Base-by-base conservation (phyloP, 2,113 vertebrate genomes). In the Mormoops blainvillei region DNA sequence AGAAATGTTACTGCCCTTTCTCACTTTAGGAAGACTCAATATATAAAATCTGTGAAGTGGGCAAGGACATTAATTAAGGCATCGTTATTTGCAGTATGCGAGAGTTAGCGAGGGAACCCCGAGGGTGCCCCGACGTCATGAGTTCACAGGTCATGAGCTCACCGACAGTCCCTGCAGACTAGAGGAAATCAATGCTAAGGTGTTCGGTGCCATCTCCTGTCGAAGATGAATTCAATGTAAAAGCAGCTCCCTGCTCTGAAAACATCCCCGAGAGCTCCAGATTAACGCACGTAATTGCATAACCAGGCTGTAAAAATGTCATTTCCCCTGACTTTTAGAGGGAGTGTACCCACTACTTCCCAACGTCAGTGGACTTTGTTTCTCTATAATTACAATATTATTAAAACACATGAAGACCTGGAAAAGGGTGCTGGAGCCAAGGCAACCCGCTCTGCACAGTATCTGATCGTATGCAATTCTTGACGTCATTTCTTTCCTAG, bases 121-220 rank as follows among this genome's bases (percentile, higher is more conserved):
- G 1, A 70, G 26, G 22, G 50, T 15, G 12, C 38, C 36, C 48
- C 24, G 7, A 7, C 11, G 76, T n/a, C 0, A 0, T 28, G 20
- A 50, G 63, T 52, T 65, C 52, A 61, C 38, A 77, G 43, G 80
- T 36, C 38, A 41, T 3, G 20, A 68, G 68, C 33, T 61, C 48
- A 28, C 13, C 36, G 38, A 20, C 22, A 8, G n/a, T 74, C 63
- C 52, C n/a, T 1, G 1, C 36, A 95, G 61, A 74, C 31, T 8
- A 78, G 86, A 73, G 63, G 41, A 81, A 52, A 48, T 41, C 4
- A 81, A 85, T 89, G 61, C 76, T 63, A 54, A 81, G 94, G 86
- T 56, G 28, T 65, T 86, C 24, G 0, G 80, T 76, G 91, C 91
- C 73, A 38, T 50, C 86, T 94, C 85, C 81, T 61, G 88, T 81